Conservation (phyloP, 2,113 vertebrate genomes). For the Rafetus swinhoei region DNA sequence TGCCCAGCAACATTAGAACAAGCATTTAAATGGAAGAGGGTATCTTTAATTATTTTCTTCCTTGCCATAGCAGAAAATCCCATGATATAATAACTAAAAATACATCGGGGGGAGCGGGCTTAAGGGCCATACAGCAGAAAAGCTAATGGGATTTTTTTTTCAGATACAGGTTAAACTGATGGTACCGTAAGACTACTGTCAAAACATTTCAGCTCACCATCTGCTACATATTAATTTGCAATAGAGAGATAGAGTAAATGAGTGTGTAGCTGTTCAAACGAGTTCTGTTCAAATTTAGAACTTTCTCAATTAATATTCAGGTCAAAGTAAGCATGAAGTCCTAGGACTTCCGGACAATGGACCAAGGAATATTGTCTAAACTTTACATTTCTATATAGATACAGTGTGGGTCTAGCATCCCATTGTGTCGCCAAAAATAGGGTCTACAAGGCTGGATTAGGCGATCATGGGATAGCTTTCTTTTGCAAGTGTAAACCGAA, state of each 20-base stretch:
- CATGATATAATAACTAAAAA: conserved; percentile 56
- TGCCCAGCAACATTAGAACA: conserved; percentile 72
- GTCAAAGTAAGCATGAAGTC: conserved; percentile 62
- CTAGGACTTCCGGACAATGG: conserved; percentile 39
- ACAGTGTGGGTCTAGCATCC: background rate
- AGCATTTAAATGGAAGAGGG: conserved; percentile 65
- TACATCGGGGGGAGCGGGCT: conserved; percentile 43
- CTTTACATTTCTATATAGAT: conserved; percentile 19
- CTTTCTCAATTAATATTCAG: conserved; percentile 65
- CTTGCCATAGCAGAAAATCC: conserved; percentile 64
- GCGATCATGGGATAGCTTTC: conserved; percentile 9
- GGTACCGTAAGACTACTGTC: conserved; percentile 70
- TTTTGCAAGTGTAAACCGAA: conserved; percentile 3
- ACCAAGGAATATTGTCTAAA: conserved; percentile 52
- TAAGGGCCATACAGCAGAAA: conserved; percentile 71
- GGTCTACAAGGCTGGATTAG: conserved; percentile 37
- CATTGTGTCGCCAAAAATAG: conserved; percentile 18
- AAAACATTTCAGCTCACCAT: conserved; percentile 72
- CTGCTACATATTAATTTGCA: conserved; percentile 73
- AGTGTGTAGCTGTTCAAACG: conserved; percentile 40
- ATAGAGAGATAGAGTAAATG: conserved; percentile 63
- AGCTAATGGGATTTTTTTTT: conserved; percentile 72
- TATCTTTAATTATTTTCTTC: conserved; percentile 72
- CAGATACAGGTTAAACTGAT: conserved; percentile 68
- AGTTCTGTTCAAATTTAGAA: conserved; percentile 52